These are phyloP conservation scores for Acomys russatus DNA, from an alignment of 2,797 vertebrate genomes.

Conservation along the genomic window DNA sequence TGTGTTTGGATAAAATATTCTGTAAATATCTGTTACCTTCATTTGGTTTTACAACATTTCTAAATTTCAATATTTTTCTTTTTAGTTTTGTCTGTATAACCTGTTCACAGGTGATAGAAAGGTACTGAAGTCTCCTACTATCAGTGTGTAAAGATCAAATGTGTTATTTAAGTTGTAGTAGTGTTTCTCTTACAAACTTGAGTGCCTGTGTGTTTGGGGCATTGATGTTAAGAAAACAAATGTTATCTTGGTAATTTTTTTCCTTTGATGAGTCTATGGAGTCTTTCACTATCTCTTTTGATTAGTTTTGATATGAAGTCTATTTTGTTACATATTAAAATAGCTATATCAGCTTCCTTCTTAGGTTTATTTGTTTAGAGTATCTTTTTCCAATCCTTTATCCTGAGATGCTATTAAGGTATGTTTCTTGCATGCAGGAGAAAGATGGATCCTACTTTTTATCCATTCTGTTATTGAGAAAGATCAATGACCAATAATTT, in stretches of 20 bases:
- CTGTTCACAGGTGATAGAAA: background rate
- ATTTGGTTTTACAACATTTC: background rate
- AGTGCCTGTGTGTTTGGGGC: background rate
- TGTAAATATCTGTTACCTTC: background rate
- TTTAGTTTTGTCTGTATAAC: background rate
- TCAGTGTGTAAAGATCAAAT: background rate
- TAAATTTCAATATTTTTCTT: background rate
- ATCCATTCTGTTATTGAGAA: background rate
- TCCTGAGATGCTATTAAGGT: background rate
- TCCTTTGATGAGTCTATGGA: background rate
- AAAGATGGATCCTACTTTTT: background rate
- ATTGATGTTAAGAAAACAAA: background rate
- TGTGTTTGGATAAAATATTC: background rate
- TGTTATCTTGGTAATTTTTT: background rate
- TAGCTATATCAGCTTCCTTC: background rate
- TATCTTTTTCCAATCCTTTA: background rate
- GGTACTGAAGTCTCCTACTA: background rate
- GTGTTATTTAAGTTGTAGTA: background rate
- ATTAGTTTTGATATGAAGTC: background rate
- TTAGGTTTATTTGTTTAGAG: background rate
- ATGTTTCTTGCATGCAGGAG: background rate
- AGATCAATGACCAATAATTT: background rate
- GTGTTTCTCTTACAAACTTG: background rate
- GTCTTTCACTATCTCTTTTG: background rate
- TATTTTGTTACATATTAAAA: background rate